Percentiles rank a stretch among this genome's conserved stretches.
Conservation (phyloP, 1,140 invertebrate genomes). For the Pseudoatta argentina region DNA sequence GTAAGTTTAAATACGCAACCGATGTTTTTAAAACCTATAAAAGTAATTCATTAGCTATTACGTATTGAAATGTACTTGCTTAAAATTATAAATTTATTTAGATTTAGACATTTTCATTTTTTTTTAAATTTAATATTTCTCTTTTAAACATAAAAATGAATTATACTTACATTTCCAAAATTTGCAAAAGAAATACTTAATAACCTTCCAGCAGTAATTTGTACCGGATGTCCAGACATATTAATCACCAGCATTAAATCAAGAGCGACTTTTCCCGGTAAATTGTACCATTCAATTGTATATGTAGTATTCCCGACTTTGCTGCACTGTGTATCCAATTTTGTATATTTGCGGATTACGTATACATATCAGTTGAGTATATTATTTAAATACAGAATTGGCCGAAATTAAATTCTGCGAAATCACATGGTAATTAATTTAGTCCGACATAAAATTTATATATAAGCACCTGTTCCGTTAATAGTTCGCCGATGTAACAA, state of each 20-base stretch:
- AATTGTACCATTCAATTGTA: conserved; percentile 72
- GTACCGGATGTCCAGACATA: conserved; percentile 66
- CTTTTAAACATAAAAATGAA: background rate
- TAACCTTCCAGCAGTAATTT: conserved; percentile 76
- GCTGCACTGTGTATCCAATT: conserved; percentile 43
- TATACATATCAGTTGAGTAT: background rate
- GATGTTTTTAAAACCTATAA: conserved; percentile 67
- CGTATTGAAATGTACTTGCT: background rate
- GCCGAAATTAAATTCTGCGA: conserved; percentile 4
- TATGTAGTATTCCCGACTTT: conserved; percentile 68
- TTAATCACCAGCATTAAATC: conserved; percentile 72
- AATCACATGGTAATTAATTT: conserved; percentile 15
- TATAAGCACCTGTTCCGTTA: conserved; percentile 68
- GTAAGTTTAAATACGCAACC: conserved; percentile 63
- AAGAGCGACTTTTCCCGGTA: conserved; percentile 58
- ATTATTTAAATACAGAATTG: background rate
- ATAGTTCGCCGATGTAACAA: conserved; percentile 74
- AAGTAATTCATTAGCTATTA: background rate
- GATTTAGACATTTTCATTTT: background rate
- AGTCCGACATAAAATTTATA: conserved; percentile 4
- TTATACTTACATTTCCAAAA: conserved; percentile 62
- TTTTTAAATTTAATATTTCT: background rate
- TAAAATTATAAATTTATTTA: background rate
- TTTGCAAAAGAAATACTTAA: conserved; percentile 58
- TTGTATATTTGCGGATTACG: background rate